Base-by-base conservation (phyloP, 2,797 vertebrate species). In the Spinus pinus region DNA sequence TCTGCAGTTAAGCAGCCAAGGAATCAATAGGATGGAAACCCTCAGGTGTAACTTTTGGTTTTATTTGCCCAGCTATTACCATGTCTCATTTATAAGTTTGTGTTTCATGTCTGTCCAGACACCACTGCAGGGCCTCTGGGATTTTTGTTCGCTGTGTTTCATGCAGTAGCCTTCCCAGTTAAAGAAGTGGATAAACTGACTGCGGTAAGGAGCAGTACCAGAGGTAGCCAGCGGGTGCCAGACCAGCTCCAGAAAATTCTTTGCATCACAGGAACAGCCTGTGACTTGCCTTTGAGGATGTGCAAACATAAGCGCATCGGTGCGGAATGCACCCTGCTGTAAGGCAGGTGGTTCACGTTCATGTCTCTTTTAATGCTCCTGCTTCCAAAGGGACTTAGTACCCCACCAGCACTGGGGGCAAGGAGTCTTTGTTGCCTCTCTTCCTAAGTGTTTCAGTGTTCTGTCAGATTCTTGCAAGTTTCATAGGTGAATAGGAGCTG, bases 211-310 rank as follows among this genome's bases (percentile, higher is more conserved):
- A 2, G 74, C 75, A 77, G 44, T 95, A 70, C 72, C 18, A 33
- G 10, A 65, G 37, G 10, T 6, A 70, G 46, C 94, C 98, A 94
- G 86, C 7, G 46, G 95, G 86, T 95, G 98, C 44, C 98, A 96
- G 7, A 5, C 42, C 86, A 94, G 88, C 90, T 74, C 80, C 85
- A 81, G 65, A 49, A 83, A 85, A 41, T 47, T 19, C 51, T 28
- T 41, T 11, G 10, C 1, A 0, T 62, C 22, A 2, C 19, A 14
- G 28, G 54, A 58, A 18, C 56, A 39, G 1, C n/a, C 17, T 5
- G 27, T 4, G 69, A 10, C 19, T 42, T 2, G 12, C n/a, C 19
- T 49, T 24, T 11, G 54, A 28, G 42, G 21, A 4, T 24, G 42
- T 16, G 39, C 39, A 41, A 41, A 22, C 1, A 1, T 18, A 4